Conservation (phyloP, 2,797 vertebrate genomes). For the Myotis findleyi region DNA sequence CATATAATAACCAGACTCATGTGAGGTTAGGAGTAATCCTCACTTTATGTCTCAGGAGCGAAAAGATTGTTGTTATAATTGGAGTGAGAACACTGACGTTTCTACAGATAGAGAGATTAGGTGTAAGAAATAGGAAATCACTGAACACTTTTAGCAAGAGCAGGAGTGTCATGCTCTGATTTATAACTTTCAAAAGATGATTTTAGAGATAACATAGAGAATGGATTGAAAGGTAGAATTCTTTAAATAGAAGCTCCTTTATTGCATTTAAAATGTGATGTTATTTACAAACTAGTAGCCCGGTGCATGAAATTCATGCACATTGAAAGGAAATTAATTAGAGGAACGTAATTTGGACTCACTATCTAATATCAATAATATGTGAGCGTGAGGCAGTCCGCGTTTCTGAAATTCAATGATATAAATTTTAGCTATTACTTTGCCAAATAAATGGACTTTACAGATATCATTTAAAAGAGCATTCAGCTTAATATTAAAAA, state of each 20-base stretch:
- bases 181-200: neutral
- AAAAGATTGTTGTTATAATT: neutral
- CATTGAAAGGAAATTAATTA: too few relatives aligned
- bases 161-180: neutral
- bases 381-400: too few relatives aligned
- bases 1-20: neutral
- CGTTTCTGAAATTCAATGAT: too few relatives aligned
- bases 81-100: neutral
- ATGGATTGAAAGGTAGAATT: neutral
- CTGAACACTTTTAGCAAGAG: slow-evolving; percentile 11
- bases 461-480: too few relatives aligned
- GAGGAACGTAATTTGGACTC: too few relatives aligned
- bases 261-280: neutral
- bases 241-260: neutral
- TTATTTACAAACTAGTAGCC: neutral
- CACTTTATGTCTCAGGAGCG: neutral
- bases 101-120: slow-evolving; percentile 32
- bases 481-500: too few relatives aligned
- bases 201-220: slow-evolving; percentile 8
- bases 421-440: too few relatives aligned
- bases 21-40: neutral
- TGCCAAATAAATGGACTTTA: too few relatives aligned
- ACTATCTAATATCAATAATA: too few relatives aligned
- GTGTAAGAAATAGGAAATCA: neutral
- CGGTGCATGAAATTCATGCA: too few relatives aligned